Percentiles rank a stretch among this genome's conserved stretches.
These are phyloP conservation scores for Sitodiplosis mosellana DNA, from an alignment of 1,140 invertebrate genomes.

Conservation along the genomic window DNA sequence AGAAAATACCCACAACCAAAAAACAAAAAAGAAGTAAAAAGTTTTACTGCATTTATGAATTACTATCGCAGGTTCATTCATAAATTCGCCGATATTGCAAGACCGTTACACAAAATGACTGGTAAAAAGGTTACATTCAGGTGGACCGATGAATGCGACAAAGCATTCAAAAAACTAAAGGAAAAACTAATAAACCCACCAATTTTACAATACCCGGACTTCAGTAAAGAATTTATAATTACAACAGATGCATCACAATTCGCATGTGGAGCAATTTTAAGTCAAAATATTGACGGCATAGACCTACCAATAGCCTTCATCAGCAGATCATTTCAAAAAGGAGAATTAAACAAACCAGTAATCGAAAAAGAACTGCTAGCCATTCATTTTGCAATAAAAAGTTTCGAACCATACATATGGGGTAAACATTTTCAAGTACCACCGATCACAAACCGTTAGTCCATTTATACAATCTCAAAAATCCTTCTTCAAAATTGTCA, in stretches of 20 bases:
- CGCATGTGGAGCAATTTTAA: conserved; percentile 8
- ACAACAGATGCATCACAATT: conserved; percentile 9
- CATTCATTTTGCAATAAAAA: conserved; percentile 27
- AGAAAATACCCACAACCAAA: no score
- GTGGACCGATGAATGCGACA: no score
- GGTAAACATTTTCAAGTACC: conserved; percentile 25
- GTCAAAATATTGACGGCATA: conserved; percentile 3
- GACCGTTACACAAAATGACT: no score
- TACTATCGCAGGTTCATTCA: no score
- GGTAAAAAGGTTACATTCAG: no score
- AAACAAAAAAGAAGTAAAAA: no score
- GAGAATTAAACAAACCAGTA: conserved; percentile 22
- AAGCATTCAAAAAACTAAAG: no score
- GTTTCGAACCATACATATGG: conserved; percentile 28
- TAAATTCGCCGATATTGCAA: conserved; percentile 2
- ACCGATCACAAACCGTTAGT: conserved; percentile 30
- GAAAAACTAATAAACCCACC: no score
- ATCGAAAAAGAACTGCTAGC: conserved; percentile 31
- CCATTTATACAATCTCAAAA: conserved; percentile 25
- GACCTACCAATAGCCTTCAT: conserved; percentile 19
- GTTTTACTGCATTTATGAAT: no score
- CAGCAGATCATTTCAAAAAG: conserved; percentile 19
- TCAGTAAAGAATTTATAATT: conserved; percentile 7
- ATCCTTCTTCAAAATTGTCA: conserved; percentile 27
- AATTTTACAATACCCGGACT: background rate